Evolutionary conservation across 2,113 vertebrate species (phyloP), one percentile per base, ranked within the genome.

Genomic region (Rhinolophus ferrumequinum): DNA sequence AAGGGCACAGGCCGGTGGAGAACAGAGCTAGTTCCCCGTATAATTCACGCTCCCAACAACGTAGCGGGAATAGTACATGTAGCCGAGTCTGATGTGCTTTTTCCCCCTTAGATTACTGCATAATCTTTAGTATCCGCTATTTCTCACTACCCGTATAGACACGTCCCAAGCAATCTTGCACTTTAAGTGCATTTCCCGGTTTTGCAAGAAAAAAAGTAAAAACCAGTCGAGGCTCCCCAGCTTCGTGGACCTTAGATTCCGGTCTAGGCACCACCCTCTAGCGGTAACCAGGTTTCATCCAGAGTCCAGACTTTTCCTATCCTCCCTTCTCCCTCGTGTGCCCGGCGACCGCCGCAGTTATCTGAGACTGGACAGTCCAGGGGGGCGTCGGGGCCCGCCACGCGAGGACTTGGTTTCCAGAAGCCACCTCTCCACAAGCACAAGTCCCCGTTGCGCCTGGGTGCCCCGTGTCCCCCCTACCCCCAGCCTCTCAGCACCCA

Each of bases 71-170:
- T 10, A 3, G 41, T 7, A 24, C 75, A 6, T 21, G n/a, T 0
- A 16, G 12, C 1, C 10, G 30, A 15, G n/a, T 10, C 16, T 0
- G 1, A 12, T 0, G 22, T 10, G 44, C 33, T 8, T 38, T 4
- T 14, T 12, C 2, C 14, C 19, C 12, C 19, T 47, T 5, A 7
- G 8, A 0, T 56, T 2, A 0, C 24, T 8, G 28, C 44, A 18
- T n/a, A 1, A 14, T 22, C 28, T 14, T 10, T 15, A 56, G 72
- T 8, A 0, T n/a, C 72, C 6, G 5, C 64, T 24, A 0, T 22
- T 66, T 52, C 56, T 85, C 30, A 0, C 26, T 8, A 35, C 35
- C 50, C 14, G 0, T 30, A 2, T 2, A 35, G 60, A 38, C 69
- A 3, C 2, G n/a, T 21, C 33, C 58, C 52, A 24, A 69, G 44